Base-by-base conservation (phyloP, 2,113 vertebrate genomes). In the Ptychochromis oligacanthus region DNA sequence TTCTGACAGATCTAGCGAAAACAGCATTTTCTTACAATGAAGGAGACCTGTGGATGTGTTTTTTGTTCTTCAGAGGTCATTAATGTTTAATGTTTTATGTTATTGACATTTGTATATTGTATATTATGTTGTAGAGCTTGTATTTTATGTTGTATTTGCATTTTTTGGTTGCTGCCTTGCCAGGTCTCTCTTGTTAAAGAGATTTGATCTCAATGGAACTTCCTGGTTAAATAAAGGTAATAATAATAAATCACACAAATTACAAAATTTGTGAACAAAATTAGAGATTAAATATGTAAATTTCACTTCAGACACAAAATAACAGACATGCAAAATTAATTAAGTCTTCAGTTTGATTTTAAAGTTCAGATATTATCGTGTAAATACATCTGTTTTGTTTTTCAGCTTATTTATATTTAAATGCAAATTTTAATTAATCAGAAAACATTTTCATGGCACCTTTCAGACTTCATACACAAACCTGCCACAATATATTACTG, bases 291-390 rank as follows among this genome's bases (percentile, higher is more conserved):
- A 6, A 15, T 49, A 49, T 17, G 14, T 15, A 46, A 46, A 46
- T 46, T 46, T 9, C 18, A 28, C 1, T 18, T 6, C 5, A 28
- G 15, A 28, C 22, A 18, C 40, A 67, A 17, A 67, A 0, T 22
- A 46, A 24, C 24, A 70, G 49, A 28, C 0, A 18, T 49, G 22
- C 24, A 17, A 70, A 70, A 1, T 70, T 6, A 28, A 28, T 13
- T 2, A 28, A 70, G 49, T 70, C 43, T 70, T 40, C 40, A 67
- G 14, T 46, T 46, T 22, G 26, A 40, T 26, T 46, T 28, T 67
- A 67, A 28, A 67, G 22, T 46, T 67, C 3, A 67, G 15, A 22
- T 0, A 0, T 20, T 28, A 28, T 31, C 43, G 0, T 28, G 5
- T 49, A 15, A 49, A 6, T 15, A 15, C 43, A 49, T 49, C 46